Base-by-base conservation (phyloP, 2,888 invertebrate genomes). In the Papilio elwesi region DNA sequence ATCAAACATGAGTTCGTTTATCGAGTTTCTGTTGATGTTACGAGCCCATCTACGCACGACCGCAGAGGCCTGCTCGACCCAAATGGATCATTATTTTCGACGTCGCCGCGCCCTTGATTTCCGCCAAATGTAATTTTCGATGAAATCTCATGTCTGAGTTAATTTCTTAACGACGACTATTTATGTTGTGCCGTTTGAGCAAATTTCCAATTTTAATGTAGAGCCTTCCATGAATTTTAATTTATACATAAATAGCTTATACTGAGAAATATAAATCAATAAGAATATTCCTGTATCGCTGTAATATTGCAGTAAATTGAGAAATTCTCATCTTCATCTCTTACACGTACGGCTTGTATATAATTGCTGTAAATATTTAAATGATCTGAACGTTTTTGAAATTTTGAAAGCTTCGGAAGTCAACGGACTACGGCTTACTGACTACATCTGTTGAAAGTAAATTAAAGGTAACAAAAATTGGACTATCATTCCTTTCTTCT, bases 81-180 rank as follows among this genome's bases (percentile, higher is more conserved):
- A 88, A 91, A 91, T 90, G 89, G 87, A 88, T 91, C 90, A 90
- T 89, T 88, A 90, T 90, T 89, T 90, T 85, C 85, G 83, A 85
- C 87, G 85, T 84, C 86, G 87, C 82, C 86, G 83, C 82, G 82
- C 87, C 87, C 87, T 90, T 91, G 90, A 91, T 90, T 91, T 91
- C 88, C 90, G 88, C 86, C 86, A 86, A 90, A 89, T 89, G 89
- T 89, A 88, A 90, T 91, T 90, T 87, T 80, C 87, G 87, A 91
- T 90, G 87, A 88, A 90, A 91, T 91, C 89, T 88, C 85, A 84
- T 84, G 82, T 84, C 84, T 83, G 85, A 85, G 86, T 87, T 89
- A 87, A 87, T 87, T 87, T 88, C 81, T 76, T 74, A 76, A 80
- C 83, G 83, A 72, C 38, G 68, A 72, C 63, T 68, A 63, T 72